phyloP scores from a whole-genome alignment of 2,113 vertebrate species.

The Gallinago undulata region DNA sequence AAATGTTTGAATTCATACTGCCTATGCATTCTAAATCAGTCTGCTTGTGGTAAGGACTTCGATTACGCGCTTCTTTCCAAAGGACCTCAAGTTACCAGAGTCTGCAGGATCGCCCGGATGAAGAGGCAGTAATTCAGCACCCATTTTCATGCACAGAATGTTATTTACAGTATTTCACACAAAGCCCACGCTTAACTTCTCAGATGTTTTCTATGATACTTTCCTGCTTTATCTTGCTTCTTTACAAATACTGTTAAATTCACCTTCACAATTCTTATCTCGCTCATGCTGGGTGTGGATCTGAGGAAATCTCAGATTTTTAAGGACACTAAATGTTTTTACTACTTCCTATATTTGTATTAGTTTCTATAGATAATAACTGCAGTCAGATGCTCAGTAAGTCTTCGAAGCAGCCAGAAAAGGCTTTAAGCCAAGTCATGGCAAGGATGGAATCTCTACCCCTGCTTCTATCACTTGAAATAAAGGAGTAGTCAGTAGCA shows the following conservation, averaged over 20 bases:
- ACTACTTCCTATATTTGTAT: background rate
- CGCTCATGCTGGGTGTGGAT: background rate
- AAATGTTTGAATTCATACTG: background rate
- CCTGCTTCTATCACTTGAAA: background rate
- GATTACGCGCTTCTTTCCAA: background rate
- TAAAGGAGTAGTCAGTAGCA: background rate
- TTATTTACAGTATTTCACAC: slow-evolving; percentile 30
- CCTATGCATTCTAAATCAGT: background rate
- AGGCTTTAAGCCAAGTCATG: background rate
- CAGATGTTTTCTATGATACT: background rate
- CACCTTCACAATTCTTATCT: slow-evolving; percentile 17
- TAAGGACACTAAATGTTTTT: background rate
- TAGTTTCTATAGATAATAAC: background rate
- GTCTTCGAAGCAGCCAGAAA: background rate
- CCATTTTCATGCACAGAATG: background rate
- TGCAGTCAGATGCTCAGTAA: background rate
- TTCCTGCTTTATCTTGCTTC: slow-evolving; percentile 3
- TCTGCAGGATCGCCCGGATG: background rate
- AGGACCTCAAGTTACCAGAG: background rate
- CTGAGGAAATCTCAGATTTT: background rate
- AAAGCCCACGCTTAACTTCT: slow-evolving; percentile 29
- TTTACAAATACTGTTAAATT: slow-evolving; percentile 28
- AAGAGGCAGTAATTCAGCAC: slow-evolving; percentile 22
- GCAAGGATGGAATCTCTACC: background rate
- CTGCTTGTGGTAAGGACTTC: background rate